These are phyloP conservation scores for Diaprepes abbreviatus DNA, from an alignment of 2,888 invertebrate genomes.

Conservation along the genomic window DNA sequence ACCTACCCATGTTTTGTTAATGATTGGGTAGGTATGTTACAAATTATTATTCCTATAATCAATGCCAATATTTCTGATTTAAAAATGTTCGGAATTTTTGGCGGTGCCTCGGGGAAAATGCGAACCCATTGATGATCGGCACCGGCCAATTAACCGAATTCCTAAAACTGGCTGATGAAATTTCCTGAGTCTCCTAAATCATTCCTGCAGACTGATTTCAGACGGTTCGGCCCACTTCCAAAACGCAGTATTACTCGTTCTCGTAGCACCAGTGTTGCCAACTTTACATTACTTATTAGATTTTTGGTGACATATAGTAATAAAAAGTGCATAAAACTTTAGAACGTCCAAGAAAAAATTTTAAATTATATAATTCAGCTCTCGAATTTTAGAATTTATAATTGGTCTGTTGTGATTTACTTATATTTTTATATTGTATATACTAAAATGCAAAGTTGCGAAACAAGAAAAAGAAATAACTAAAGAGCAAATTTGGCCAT, in stretches of 20 bases:
- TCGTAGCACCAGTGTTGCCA: neutral
- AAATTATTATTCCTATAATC: conserved; percentile 12
- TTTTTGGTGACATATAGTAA: too few species aligned
- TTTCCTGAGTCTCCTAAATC: conserved; percentile 47
- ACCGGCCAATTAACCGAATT: conserved; percentile 43
- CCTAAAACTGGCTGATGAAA: conserved; percentile 45
- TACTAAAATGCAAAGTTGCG: too few species aligned
- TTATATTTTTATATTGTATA: too few species aligned
- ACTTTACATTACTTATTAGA: too few species aligned
- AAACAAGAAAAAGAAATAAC: too few species aligned
- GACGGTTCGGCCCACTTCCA: conserved; percentile 49
- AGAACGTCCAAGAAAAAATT: too few species aligned
- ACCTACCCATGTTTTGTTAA: neutral
- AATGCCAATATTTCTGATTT: neutral
- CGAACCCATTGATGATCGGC: conserved; percentile 38
- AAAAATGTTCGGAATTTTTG: conserved; percentile 38
- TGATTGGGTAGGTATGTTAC: conserved; percentile 1
- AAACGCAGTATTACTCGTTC: conserved; percentile 34
- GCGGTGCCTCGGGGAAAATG: conserved; percentile 32
- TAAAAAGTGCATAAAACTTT: too few species aligned
- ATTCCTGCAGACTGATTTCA: conserved; percentile 45
- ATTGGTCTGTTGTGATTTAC: too few species aligned
- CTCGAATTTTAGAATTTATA: too few species aligned
- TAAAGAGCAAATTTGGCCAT: too few species aligned
- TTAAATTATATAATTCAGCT: too few species aligned